phyloP scores from a whole-genome alignment of 2,797 vertebrate genomes.

The Hippocampus kuda region DNA sequence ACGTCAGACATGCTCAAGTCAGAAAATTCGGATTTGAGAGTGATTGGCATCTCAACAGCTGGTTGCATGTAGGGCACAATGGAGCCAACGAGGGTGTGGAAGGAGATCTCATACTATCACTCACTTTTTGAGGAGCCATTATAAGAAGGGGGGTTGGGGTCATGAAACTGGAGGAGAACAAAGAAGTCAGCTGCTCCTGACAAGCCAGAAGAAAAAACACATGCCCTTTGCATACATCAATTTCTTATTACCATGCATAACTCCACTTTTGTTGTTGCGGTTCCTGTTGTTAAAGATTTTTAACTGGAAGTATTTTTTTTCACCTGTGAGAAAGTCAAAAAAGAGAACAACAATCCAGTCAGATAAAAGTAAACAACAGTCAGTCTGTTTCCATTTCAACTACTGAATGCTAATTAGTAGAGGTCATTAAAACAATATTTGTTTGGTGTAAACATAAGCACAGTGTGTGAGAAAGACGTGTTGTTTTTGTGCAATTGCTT shows the following conservation, averaged over 20 bases:
- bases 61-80: conserved; percentile 36
- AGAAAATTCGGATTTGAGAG: neutral
- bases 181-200: conserved; percentile 69
- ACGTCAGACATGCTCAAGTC: neutral
- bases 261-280: neutral
- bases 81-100: conserved; percentile 17
- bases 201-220: conserved; percentile 59
- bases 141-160: conserved; percentile 35
- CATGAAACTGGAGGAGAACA: conserved; percentile 57
- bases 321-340: neutral
- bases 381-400: neutral
- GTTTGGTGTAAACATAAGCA: neutral
- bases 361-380: neutral
- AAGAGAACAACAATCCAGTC: neutral
- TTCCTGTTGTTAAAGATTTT: neutral
- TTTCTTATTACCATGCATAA: conserved; percentile 27
- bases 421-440: neutral
- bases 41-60: conserved; percentile 27
- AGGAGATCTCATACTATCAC: conserved; percentile 29
- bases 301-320: neutral
- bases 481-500: neutral
- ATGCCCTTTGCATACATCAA: conserved; percentile 33
- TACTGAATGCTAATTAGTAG: neutral
- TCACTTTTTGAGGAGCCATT: conserved; percentile 21
- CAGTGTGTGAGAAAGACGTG: neutral